A percentile compares a stretch with the other conserved stretches of the same genome.
phyloP scores from a whole-genome alignment of 2,888 invertebrate genomes.

The Onchidella celtica region DNA sequence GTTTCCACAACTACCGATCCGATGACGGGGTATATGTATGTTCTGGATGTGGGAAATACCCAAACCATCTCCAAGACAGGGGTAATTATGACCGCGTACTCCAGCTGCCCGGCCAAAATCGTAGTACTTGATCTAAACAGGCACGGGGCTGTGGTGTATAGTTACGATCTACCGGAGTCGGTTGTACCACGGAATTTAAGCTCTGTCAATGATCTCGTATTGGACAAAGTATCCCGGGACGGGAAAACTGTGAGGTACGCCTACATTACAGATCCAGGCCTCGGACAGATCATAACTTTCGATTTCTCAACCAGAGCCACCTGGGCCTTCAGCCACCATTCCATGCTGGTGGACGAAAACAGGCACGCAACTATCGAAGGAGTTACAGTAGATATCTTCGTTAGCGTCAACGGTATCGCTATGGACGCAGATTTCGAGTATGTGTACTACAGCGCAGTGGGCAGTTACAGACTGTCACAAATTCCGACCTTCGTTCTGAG shows the following conservation, averaged over 20 bases:
- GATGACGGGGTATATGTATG: slow-evolving; percentile 1
- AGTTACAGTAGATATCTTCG: not conserved
- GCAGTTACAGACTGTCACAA: not conserved
- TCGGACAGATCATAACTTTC: not conserved
- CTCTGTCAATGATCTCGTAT: not conserved
- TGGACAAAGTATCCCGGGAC: not conserved
- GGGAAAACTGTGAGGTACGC: not conserved
- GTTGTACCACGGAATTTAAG: not conserved
- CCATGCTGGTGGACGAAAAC: not conserved
- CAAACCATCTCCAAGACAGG: no score
- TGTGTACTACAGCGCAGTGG: slow-evolving; percentile 4
- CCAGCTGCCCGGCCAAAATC: slow-evolving; percentile 1
- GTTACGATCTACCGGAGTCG: not conserved
- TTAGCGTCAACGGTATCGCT: not conserved
- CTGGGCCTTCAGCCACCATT: not conserved
- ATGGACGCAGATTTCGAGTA: not conserved
- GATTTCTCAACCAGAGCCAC: not conserved
- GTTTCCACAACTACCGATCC: not conserved
- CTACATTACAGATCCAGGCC: not conserved
- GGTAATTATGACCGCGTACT: not conserved
- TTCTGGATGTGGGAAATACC: not conserved
- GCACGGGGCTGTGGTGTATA: not conserved
- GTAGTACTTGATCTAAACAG: not conserved
- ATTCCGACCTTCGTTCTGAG: slow-evolving; percentile 5
- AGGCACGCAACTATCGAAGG: not conserved